Evolutionary conservation across 1,140 invertebrate species (phyloP).

Genomic region (Aradophagus sp.): DNA sequence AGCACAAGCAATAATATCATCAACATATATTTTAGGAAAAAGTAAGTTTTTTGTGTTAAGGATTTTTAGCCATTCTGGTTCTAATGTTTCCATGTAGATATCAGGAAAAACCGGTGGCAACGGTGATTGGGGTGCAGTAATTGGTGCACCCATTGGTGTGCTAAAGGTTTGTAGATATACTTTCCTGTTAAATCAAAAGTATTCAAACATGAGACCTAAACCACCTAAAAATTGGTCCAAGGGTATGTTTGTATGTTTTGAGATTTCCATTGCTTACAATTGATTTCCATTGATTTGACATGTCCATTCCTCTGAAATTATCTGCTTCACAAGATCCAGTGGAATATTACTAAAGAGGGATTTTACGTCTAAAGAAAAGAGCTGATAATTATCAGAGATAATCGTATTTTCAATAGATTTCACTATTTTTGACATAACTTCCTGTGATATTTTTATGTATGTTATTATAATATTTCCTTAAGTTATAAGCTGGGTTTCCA

Average conservation of each 20-base stretch:
- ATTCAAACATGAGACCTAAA: neutral
- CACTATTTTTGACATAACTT: constrained; percentile 1
- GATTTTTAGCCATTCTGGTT: neutral
- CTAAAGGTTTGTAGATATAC: constrained; percentile 1
- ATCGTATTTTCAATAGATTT: neutral
- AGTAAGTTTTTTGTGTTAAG: constrained; percentile 1
- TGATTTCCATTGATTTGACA: too few relatives aligned
- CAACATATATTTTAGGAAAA: neutral
- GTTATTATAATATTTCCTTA: too few relatives aligned
- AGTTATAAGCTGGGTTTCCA: neutral
- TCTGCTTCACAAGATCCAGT: neutral
- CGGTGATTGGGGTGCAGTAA: too few relatives aligned
- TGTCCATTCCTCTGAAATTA: neutral
- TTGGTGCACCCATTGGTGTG: neutral
- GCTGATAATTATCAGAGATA: neutral
- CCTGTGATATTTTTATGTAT: neutral
- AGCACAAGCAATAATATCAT: too few relatives aligned
- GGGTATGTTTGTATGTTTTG: neutral
- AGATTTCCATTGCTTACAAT: too few relatives aligned
- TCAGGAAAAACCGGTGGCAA: neutral
- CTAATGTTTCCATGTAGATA: neutral
- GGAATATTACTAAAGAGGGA: neutral
- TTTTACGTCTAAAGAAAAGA: constrained; percentile 1
- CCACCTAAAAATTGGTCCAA: neutral
- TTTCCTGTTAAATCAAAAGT: constrained; percentile 1